phyloP scores from a whole-genome alignment of 2,888 invertebrate genomes.

The Brenthis hecate region DNA sequence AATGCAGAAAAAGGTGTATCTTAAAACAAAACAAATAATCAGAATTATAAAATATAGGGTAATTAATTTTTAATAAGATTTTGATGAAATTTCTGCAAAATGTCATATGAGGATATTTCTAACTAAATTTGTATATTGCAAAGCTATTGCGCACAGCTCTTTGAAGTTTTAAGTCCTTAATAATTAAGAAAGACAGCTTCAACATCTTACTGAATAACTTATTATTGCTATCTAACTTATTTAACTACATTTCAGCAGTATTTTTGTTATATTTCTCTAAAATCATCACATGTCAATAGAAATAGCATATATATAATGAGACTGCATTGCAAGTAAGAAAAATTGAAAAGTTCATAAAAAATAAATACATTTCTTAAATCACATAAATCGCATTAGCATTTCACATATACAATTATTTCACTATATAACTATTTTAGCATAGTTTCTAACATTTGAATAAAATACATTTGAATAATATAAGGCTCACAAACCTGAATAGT shows the following conservation, averaged over 20 bases:
- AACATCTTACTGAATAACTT: background rate
- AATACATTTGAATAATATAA: slow-evolving; percentile 24
- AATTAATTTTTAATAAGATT: background rate
- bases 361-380: background rate
- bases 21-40: too few relatives aligned
- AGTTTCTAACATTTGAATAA: slow-evolving; percentile 2
- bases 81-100: background rate
- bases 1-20: too few relatives aligned
- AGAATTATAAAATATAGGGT: too few relatives aligned
- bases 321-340: slow-evolving; percentile 6
- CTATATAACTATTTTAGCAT: background rate
- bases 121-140: background rate
- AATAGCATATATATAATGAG: background rate
- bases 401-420: background rate
- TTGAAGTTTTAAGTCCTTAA: background rate
- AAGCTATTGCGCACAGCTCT: slow-evolving; percentile 7
- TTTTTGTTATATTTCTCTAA: background rate
- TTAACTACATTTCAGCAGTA: background rate
- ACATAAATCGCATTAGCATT: slow-evolving; percentile 14
- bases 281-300: background rate
- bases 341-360: background rate
- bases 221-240: background rate
- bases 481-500: slow-evolving; percentile 84
- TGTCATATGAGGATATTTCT: background rate
- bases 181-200: background rate